Evolutionary conservation across 2,888 invertebrate species (phyloP), one percentile per base, ranked within the genome.

Genomic region (Lochmaea crataegi): DNA sequence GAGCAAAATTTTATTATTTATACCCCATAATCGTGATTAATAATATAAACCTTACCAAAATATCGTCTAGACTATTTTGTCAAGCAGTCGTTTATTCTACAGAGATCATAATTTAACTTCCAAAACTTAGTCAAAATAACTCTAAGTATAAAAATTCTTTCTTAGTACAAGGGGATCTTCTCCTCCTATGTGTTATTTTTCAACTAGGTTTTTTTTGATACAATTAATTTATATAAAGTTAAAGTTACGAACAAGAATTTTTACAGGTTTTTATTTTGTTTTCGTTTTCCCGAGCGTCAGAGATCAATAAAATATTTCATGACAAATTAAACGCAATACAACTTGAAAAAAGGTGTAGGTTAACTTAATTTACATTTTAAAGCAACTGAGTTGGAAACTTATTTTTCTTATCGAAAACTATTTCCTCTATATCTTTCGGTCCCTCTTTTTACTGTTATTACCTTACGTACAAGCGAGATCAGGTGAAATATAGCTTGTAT

Each of bases 41-140:
- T n/a, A 16, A 16, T 16, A 2, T 16, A 53, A 18, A 38, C 7
- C n/a, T 26, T 41, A 42, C 5, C 2, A 53, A 53, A 41, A 53
- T 38, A 51, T 56, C 68, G 74, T 77, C 69, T 76, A 72, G 48
- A 72, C 45, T 67, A 58, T 71, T 66, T 65, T 69, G 75, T 74
- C 74, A 74, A 74, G 74, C 74, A 74, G 74, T 71, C 74, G 68
- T 65, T 66, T 12, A 70, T 53, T 61, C 61, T 65, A 45, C 16
- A 57, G 68, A 68, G 71, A 60, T 71, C 65, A 68, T 65, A 70
- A 65, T 48, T 42, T 72, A 63, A 69, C 60, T 32, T 22, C 12
- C 14, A 61, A 61, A 38, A 16, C 7, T 16, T 16, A 16, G 1
- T 16, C 9, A 53, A 53, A 12, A 45, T 45, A 45, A 45, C 12